Conservation (phyloP, 2,113 vertebrate genomes). For the Hemicordylus capensis region DNA sequence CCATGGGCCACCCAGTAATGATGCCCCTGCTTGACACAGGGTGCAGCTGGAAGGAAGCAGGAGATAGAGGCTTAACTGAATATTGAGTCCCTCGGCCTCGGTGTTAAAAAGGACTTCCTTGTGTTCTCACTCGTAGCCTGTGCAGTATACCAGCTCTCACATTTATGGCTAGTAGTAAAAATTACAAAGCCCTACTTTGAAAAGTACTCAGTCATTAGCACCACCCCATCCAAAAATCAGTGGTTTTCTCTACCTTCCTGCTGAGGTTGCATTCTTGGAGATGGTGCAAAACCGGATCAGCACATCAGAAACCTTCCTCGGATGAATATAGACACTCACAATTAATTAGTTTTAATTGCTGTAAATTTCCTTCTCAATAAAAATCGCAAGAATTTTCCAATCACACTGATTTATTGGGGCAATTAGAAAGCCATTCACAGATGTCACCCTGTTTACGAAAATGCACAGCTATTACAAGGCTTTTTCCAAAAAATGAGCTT, state of each 20-base stretch:
- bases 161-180: not conserved
- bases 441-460: conserved; percentile 80
- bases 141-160: not conserved
- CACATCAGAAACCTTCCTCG: conserved; percentile 61
- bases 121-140: not conserved
- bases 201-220: not conserved
- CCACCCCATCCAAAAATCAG: conserved; percentile 54
- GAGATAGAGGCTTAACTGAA: too few relatives aligned
- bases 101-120: not conserved
- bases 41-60: too few relatives aligned
- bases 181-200: not conserved
- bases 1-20: too few relatives aligned
- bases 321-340: conserved; percentile 79
- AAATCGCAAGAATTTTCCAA: conserved; percentile 85
- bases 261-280: conserved; percentile 56
- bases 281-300: conserved; percentile 48
- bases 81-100: not conserved
- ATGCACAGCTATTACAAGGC: conserved; percentile 60
- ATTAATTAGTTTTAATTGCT: conserved; percentile 85
- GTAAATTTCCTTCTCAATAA: conserved; percentile 86
- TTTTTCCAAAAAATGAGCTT: conserved; percentile 58
- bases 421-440: conserved; percentile 85
- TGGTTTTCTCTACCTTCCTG: conserved; percentile 57
- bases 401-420: conserved; percentile 85
- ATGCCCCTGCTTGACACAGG: too few relatives aligned